Evolutionary conservation across 2,888 invertebrate species (phyloP), one percentile per base, ranked within the genome.

Genomic region (Pegoplata infirma): DNA sequence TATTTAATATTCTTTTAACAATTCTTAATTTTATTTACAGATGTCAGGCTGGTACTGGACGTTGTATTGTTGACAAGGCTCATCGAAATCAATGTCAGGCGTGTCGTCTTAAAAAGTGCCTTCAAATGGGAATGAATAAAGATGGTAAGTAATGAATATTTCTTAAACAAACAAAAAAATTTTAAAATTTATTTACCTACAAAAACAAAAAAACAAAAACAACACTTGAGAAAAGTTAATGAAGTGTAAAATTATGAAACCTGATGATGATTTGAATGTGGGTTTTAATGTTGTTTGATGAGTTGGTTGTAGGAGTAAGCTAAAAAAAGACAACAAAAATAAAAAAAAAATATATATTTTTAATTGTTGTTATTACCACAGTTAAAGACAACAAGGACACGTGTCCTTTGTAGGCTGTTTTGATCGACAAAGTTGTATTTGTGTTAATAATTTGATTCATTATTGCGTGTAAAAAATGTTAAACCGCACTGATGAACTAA

Each of bases 61-160:
- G 96, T 64, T 99, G 99, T 88, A 93, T 98, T 78, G 98, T 99
- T 59, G 99, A 99, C 91, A 99, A 99, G 89, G 98, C 99, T 0
- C 99, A 99, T 90, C 91, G 99, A 82, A 99, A 99, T 90, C 99
- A 99, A 89, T 99, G 99, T 88, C 99, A 99, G 89, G 99, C 99
- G 0, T 99, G 99, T 89, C 92, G 99, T 53, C 92, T 99, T 83
- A 98, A 98, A 91, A 99, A 99, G 91, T 99, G 99, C 90, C 93
- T 99, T 83, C 93, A 96, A 82, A 98, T 98, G 97, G 99, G 99
- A 80, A 99, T 99, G 99, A 99, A 99, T 91, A 99, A 99, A 91
- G 99, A 99, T 91, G 99, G 99, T 99, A 91, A 94, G 96, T 82
- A 10, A 10, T 36, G 28, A 12, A 12, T 17, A n/a, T n/a, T n/a